A percentile compares a stretch with the other conserved stretches of the same genome.
phyloP scores from a whole-genome alignment of 2,888 invertebrate genomes.

The Keiferia lycopersicella region DNA sequence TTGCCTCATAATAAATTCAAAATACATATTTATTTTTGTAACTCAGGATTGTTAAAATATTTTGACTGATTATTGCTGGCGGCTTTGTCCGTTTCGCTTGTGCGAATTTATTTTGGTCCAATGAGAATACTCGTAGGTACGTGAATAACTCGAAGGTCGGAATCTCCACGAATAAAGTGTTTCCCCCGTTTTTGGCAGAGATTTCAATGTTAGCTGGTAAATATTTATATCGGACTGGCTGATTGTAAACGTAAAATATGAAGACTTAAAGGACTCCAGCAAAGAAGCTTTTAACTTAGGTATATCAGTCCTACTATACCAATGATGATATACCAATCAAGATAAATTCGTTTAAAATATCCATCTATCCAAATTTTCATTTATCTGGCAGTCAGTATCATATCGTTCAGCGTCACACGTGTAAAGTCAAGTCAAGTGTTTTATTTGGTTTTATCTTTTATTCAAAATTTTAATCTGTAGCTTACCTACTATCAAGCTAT shows the following conservation, averaged over 20 bases:
- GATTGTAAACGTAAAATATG: background rate
- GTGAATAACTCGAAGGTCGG: constrained; percentile 34
- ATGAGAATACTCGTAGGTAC: constrained; percentile 24
- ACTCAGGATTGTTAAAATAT: background rate
- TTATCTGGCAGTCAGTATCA: background rate
- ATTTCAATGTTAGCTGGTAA: background rate
- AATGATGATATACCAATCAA: too few species aligned
- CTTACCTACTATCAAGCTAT: background rate
- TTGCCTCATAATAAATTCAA: too few species aligned
- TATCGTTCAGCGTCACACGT: background rate
- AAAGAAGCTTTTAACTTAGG: too few species aligned
- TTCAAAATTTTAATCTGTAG: background rate
- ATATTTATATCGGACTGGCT: background rate
- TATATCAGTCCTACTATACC: too few species aligned
- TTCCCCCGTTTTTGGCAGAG: constrained; percentile 5
- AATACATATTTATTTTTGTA: too few species aligned
- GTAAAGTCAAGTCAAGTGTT: background rate
- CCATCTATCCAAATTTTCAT: background rate
- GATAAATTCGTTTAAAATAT: too few species aligned
- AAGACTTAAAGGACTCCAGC: background rate
- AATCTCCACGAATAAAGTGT: constrained; percentile 27
- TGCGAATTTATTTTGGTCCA: constrained; percentile 35
- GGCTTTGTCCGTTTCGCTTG: background rate
- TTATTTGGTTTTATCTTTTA: background rate
- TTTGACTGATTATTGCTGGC: background rate